These are phyloP conservation scores for Grammomys surdaster DNA, from an alignment of 2,113 vertebrate genomes.

Conservation along the genomic window DNA sequence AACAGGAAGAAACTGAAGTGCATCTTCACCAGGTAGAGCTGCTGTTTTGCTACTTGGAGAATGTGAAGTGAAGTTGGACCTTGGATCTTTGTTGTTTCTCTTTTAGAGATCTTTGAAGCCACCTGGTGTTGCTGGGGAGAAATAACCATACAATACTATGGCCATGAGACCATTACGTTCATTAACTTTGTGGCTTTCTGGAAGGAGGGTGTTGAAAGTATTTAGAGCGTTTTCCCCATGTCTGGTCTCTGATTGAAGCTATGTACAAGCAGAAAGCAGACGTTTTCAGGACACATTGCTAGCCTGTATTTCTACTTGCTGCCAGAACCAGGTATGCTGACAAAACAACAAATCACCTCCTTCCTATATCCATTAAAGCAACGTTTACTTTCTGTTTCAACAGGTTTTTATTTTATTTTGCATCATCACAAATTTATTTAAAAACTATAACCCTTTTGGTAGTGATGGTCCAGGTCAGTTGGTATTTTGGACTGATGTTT, in stretches of 20 bases:
- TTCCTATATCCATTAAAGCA: constrained; percentile 85
- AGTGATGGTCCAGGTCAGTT: constrained; percentile 82
- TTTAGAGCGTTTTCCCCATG: constrained; percentile 79
- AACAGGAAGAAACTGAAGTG: constrained; percentile 62
- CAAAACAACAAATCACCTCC: constrained; percentile 79
- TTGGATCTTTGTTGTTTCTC: constrained; percentile 61
- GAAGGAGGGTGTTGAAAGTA: neutral
- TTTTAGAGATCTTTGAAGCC: constrained; percentile 74
- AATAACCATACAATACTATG: constrained; percentile 74
- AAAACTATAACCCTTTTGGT: constrained; percentile 82
- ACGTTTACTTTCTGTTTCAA: constrained; percentile 84
- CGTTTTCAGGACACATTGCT: constrained; percentile 85
- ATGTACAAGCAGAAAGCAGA: constrained; percentile 85
- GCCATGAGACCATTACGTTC: constrained; percentile 74
- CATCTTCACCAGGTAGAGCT: constrained; percentile 72
- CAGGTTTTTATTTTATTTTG: constrained; percentile 85
- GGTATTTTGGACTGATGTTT: constrained; percentile 79
- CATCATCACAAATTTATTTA: constrained; percentile 85
- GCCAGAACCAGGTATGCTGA: constrained; percentile 85
- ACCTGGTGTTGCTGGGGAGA: constrained; percentile 62
- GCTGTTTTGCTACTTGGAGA: constrained; percentile 77
- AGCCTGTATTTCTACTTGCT: constrained; percentile 85
- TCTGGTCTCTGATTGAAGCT: constrained; percentile 83
- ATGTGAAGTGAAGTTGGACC: constrained; percentile 55
- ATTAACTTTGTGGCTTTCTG: constrained; percentile 75